These are phyloP conservation scores for Lepilemur ruficaudatus DNA, from an alignment of 2,797 vertebrate genomes.

Conservation along the genomic window DNA sequence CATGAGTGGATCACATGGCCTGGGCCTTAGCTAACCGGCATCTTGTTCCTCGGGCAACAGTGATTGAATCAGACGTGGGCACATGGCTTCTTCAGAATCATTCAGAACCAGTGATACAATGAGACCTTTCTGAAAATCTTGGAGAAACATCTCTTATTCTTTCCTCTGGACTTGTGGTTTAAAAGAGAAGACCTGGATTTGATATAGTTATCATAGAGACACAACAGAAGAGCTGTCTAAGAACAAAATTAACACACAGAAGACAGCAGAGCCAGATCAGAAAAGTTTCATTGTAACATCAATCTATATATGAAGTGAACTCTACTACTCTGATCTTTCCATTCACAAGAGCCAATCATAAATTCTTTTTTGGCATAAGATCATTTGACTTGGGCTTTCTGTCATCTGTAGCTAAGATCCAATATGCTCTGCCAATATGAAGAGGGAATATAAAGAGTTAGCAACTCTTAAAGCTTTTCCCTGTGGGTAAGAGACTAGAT, in stretches of 20 bases:
- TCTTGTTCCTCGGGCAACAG: background rate
- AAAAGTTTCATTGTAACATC: background rate
- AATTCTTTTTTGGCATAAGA: background rate
- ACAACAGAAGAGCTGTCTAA: background rate
- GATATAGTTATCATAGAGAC: background rate
- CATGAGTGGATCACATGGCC: background rate
- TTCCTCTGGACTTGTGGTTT: background rate
- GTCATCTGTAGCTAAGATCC: background rate
- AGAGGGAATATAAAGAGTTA: background rate
- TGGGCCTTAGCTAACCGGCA: background rate
- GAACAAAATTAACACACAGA: background rate
- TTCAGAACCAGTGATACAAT: background rate
- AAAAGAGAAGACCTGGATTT: background rate
- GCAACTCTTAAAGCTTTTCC: background rate
- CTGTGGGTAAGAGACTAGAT: background rate
- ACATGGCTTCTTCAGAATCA: background rate
- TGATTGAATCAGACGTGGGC: background rate
- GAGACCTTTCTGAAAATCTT: background rate
- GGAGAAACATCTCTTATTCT: background rate
- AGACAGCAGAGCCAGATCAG: background rate
- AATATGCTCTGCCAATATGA: background rate
- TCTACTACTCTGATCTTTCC: background rate
- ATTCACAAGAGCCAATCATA: background rate
- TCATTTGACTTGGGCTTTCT: constrained; percentile 1
- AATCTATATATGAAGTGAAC: background rate